Base-by-base conservation (phyloP, 2,888 invertebrate genomes). In the Tanypteryx hageni region DNA sequence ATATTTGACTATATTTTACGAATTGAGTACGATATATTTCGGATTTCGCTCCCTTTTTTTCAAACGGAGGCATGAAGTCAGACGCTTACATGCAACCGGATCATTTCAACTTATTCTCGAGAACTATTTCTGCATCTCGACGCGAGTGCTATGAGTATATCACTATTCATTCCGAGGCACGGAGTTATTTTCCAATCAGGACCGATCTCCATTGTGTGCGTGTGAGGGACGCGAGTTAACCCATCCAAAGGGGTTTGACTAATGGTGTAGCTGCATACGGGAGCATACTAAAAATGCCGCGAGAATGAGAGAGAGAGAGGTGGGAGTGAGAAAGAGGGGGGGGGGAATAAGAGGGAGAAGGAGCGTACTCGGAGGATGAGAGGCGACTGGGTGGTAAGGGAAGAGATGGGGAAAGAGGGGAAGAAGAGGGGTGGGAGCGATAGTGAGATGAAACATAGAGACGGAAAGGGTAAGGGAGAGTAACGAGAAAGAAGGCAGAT, bases 221-320 rank as follows among this genome's bases (percentile, higher is more conserved):
- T 56, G 56, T 5, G 83, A 57, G 56, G n/a, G 83, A 56, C 83
- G 56, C 83, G 83, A 83, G 83, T 56, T 56, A 83, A 83, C 83
- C 83, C 83, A 83, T 83, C 83, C 83, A 56, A n/a, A 83, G 44
- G 44, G 44, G 56, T 83, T 83, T 83, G 83, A 83, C 83, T 83
- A 83, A 83, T 83, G 83, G 83, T 56, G 44, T 57, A 57, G 57
- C 83, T 83, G 83, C 83, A 83, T 83, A 83, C 83, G 83, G 83
- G n/a, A 83, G 83, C 83, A 56, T 57, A 57, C 83, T 18, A 44
- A 83, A 16, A 13, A 13, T 27, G 56, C 83, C 83, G 56, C 18
- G 64, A 64, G 64, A 11, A 16, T 64, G 11, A n/a, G 64, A 18
- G 64, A n/a, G 64, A 44, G 44, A 44, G 44, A 56, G 22, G 44